These are phyloP conservation scores for Circaetus cinerascens DNA, from an alignment of 2,113 vertebrate genomes.

Conservation along the genomic window DNA sequence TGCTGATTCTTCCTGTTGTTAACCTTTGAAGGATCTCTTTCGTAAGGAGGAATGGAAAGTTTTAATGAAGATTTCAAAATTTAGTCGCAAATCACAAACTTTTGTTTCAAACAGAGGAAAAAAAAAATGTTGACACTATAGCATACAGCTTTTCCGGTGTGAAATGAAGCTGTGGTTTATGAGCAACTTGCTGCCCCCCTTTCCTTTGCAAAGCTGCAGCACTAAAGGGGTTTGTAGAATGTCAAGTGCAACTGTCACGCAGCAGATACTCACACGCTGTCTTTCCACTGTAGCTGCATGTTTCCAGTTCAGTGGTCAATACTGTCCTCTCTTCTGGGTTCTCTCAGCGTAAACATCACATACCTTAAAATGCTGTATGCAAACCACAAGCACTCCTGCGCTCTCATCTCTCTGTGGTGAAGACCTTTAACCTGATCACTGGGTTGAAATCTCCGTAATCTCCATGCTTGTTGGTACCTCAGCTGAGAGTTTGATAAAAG, in stretches of 20 bases:
- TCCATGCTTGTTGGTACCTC: neutral
- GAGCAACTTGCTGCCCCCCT: neutral
- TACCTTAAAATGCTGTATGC: neutral
- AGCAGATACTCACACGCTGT: neutral
- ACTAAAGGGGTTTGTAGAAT: neutral
- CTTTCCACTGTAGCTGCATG: neutral
- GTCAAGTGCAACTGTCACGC: neutral
- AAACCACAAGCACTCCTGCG: neutral
- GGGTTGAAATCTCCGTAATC: neutral
- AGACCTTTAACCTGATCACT: neutral
- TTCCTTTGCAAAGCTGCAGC: neutral
- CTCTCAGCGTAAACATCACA: neutral
- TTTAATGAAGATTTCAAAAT: neutral
- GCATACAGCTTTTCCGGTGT: neutral
- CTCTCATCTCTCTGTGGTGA: neutral
- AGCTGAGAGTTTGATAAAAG: neutral
- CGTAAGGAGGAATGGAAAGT: neutral
- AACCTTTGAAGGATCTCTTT: neutral
- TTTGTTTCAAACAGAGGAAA: neutral
- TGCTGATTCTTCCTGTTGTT: neutral
- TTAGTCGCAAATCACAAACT: neutral
- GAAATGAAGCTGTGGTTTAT: slow-evolving; percentile 35
- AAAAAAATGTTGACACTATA: neutral
- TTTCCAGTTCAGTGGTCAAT: neutral
- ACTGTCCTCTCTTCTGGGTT: neutral